Evolutionary conservation across 2,113 vertebrate genomes (phyloP), one percentile per base, ranked within the genome.

Genomic region (Bungarus multicinctus): DNA sequence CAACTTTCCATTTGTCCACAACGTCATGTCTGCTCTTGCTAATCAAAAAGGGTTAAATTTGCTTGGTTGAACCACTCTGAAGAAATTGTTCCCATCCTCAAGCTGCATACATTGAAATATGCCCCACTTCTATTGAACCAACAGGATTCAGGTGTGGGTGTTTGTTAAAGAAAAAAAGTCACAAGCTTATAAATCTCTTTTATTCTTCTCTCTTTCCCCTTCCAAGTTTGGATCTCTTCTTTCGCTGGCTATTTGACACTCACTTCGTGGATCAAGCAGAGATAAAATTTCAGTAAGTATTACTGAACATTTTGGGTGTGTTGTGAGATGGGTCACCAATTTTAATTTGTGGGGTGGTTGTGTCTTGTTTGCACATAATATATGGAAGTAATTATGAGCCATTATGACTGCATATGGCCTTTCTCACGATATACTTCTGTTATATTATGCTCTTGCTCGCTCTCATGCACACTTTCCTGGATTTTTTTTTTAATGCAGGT

Each of bases 171-270:
- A 47, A 85, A 27, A 53, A 55, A 57, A 57, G n/a, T 27, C 20
- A 55, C 0, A 2, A 87, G 7, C 50, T 90, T 95, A 89, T 96
- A 85, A 85, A 95, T 50, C 20, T 90, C 6, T 69, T 90, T 4
- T 22, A 7, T 22, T 95, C 1, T 94, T 94, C 90, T 96, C 8
- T 55, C 27, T 94, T 94, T 88, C 5, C 1, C 12, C 60, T 93
- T 54, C 94, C 0, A 90, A 99, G 99, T 95, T 96, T 99, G 96
- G 98, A 99, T 94, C 97, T 99, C 57, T 99, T 99, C 95, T 98
- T 99, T 93, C 98, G 98, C 27, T 99, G 99, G 99, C 98, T 99
- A 22, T 99, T 99, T 11, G 99, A 99, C 94, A 98, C 98, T 53
- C 97, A 98, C 93, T 99, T 99, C 89, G 94, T 99, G 94, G 98